phyloP scores from a whole-genome alignment of 2,888 invertebrate genomes.

The Nycteola revayana region DNA sequence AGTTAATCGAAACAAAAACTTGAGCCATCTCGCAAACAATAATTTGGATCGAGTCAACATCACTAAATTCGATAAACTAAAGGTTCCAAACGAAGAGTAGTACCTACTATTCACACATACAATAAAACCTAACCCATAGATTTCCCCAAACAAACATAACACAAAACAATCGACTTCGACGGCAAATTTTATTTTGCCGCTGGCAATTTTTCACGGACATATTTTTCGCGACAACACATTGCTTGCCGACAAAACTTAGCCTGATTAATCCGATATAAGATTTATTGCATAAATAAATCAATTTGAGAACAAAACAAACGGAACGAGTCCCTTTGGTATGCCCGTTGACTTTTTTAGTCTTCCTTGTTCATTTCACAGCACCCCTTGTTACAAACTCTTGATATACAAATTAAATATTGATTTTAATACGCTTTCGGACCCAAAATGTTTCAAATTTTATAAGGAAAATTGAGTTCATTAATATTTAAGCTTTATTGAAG shows the following conservation, averaged over 20 bases:
- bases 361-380: conserved; percentile 43
- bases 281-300: conserved; percentile 76
- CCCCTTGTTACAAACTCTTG: conserved; percentile 36
- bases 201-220: conserved; percentile 33
- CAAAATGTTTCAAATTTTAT: conserved; percentile 24
- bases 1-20: too few relatives aligned
- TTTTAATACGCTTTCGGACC: conserved; percentile 27
- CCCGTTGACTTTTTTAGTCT: conserved; percentile 52
- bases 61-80: too few relatives aligned
- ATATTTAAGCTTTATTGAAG: conserved; percentile 16
- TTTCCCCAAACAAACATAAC: conserved; percentile 1
- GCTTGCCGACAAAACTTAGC: conserved; percentile 61
- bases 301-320: conserved; percentile 45
- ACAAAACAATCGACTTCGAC: conserved; percentile 11
- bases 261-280: conserved; percentile 73
- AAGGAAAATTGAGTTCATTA: conserved; percentile 30
- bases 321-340: conserved; percentile 50
- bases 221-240: conserved; percentile 53
- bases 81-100: too few relatives aligned
- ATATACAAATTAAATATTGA: conserved; percentile 43
- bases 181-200: conserved; percentile 23
- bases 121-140: conserved; percentile 5
- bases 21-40: too few relatives aligned
- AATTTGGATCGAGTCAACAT: too few relatives aligned
- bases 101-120: too few relatives aligned